Conservation (phyloP, 1,140 invertebrate genomes). For the Ylistrum balloti region DNA sequence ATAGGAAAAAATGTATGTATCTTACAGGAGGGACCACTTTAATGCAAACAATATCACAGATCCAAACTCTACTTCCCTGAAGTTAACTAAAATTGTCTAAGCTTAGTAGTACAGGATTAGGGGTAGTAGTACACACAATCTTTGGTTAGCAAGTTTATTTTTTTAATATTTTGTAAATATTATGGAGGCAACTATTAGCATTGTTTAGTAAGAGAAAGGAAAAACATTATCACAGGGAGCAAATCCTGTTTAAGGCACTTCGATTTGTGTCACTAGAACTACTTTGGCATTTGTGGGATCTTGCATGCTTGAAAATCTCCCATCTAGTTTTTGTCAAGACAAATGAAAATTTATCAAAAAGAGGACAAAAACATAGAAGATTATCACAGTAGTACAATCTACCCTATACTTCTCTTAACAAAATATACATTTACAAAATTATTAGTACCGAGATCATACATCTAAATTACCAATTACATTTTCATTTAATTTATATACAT, state of each 20-base stretch:
- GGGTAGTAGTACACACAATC: not conserved
- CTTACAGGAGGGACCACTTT: slow-evolving; percentile 24
- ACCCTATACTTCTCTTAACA: not conserved
- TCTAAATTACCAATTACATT: not conserved
- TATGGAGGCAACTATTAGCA: slow-evolving; percentile 18
- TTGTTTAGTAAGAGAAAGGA: slow-evolving; percentile 11
- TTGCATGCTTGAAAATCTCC: slow-evolving; percentile 1
- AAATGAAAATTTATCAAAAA: not conserved
- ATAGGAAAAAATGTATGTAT: not conserved
- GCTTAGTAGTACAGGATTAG: not conserved
- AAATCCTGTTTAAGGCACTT: slow-evolving; percentile 25
- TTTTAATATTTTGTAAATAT: slow-evolving; percentile 6
- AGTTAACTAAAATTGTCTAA: slow-evolving; percentile 16
- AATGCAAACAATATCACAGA: slow-evolving; percentile 9
- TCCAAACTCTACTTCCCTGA: not conserved
- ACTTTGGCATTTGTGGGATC: slow-evolving; percentile 29
- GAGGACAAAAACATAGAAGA: not conserved
- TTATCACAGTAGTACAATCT: not conserved
- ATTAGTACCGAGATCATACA: not conserved
- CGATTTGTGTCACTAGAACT: slow-evolving; percentile 10
- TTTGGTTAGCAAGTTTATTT: slow-evolving; percentile 15
- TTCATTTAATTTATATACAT: not conserved
- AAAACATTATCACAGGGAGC: not conserved
- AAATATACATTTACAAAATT: not conserved
- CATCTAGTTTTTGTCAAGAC: not conserved